phyloP scores from a whole-genome alignment of 2,888 invertebrate species.

The Drosophila kanekoi region DNA sequence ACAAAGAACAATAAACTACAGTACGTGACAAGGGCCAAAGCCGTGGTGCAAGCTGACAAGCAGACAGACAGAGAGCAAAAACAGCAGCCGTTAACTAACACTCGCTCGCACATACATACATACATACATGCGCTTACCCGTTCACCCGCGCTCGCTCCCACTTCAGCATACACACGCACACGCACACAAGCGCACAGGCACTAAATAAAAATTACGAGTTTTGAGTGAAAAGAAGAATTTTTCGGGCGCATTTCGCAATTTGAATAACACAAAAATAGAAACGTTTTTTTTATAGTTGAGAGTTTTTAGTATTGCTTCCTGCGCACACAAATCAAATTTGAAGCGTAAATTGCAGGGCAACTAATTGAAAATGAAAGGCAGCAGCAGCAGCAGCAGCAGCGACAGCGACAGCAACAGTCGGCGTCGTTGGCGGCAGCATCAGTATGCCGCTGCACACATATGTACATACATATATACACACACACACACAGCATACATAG shows the following conservation, averaged over 20 bases:
- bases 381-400: neutral
- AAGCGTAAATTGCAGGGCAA: constrained; percentile 40
- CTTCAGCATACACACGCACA: constrained; percentile 8
- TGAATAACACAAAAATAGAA: constrained; percentile 46
- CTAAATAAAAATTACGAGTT: constrained; percentile 17
- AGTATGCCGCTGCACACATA: constrained; percentile 9
- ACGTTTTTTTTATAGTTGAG: constrained; percentile 5
- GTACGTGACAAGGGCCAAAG: constrained; percentile 40
- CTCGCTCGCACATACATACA: constrained; percentile 18
- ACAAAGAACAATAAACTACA: constrained; percentile 45
- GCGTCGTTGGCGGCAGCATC: constrained; percentile 25
- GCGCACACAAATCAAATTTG: constrained; percentile 36
- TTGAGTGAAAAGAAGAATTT: constrained; percentile 15
- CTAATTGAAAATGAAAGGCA: constrained; percentile 41
- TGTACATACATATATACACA: neutral
- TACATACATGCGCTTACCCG: neutral
- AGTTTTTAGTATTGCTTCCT: constrained; percentile 17
- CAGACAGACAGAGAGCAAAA: constrained; percentile 10
- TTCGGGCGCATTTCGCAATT: constrained; percentile 41
- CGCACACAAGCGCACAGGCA: too few relatives aligned
- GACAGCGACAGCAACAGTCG: neutral
- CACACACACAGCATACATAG: neutral
- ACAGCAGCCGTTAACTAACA: constrained; percentile 18
- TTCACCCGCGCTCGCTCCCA: constrained; percentile 20
- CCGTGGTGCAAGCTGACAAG: constrained; percentile 5